A percentile compares a stretch with the other conserved stretches of the same genome.
Conservation (phyloP, 2,888 invertebrate species). For the Napeogenes inachia region DNA sequence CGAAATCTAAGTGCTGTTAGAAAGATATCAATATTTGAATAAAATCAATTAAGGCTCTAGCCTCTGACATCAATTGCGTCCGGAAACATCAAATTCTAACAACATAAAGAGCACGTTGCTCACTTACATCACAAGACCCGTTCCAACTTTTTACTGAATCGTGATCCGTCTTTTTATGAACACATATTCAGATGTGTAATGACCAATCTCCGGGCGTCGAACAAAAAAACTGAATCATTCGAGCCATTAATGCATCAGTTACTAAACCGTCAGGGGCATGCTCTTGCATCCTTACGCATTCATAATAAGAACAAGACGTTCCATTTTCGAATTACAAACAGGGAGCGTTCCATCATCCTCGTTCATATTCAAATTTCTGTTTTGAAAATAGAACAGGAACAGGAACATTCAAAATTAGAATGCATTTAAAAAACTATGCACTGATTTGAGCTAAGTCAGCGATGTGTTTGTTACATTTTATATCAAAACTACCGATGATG, state of each 20-base stretch:
- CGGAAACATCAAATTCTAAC: constrained; percentile 71
- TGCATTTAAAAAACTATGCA: constrained; percentile 16
- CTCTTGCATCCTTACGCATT: constrained; percentile 68
- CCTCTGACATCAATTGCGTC: constrained; percentile 56
- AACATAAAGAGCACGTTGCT: constrained; percentile 70
- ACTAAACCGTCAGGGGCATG: constrained; percentile 75
- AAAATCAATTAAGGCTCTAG: constrained; percentile 24
- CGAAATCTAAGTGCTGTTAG: background rate
- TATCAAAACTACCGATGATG: background rate
- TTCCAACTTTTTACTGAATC: constrained; percentile 68
- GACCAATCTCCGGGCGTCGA: constrained; percentile 73
- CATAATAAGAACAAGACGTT: constrained; percentile 72
- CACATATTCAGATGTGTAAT: constrained; percentile 76
- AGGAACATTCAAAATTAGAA: constrained; percentile 28
- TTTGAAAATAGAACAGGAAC: constrained; percentile 44
- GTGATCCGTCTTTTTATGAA: constrained; percentile 70
- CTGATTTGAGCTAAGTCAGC: constrained; percentile 20
- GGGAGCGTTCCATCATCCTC: constrained; percentile 56
- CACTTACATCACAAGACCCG: constrained; percentile 64
- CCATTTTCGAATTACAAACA: constrained; percentile 68
- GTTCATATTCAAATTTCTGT: constrained; percentile 69
- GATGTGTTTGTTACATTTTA: constrained; percentile 17
- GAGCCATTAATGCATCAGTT: constrained; percentile 75
- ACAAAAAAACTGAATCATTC: constrained; percentile 66
- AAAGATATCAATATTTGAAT: constrained; percentile 22